Base-by-base conservation (phyloP, 2,113 vertebrate genomes). In the Todiramphus chloris region DNA sequence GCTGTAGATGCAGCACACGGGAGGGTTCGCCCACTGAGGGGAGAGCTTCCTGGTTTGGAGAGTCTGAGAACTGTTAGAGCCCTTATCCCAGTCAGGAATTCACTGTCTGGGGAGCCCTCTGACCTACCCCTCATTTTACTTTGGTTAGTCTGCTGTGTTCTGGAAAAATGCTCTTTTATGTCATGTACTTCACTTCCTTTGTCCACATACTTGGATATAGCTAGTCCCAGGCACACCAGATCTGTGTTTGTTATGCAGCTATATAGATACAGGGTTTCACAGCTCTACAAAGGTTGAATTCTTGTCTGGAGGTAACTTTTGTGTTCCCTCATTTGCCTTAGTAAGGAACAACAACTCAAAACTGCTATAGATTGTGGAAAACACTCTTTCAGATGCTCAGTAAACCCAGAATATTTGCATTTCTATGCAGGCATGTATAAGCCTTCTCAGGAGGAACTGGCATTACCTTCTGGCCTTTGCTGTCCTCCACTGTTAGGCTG, bases 161-260 rank as follows among this genome's bases (percentile, higher is more conserved):
- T 81, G 37, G 13, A 43, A n/a, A 90, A 64, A 69, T 18, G 13
- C 16, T 56, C 6, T 1, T 66, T 87, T 89, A 33, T 78, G 39
- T 78, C 44, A 41, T 62, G 31, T 1, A 30, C 35, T 79, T 77
- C 6, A 9, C 69, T 84, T 67, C 31, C 16, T 79, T 87, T 48
- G 60, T 63, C 35, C 46, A 46, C 5, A 0, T 55, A 14, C 21
- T 93, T 0, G 20, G 24, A 0, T 46, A 19, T 63, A n/a, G 19
- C 8, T 37, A 20, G n/a, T 74, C 67, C 37, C 68, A 83, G 59
- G 77, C 69, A n/a, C 90, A 33, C 59, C 75, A 62, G 37, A 77
- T 94, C 66, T 82, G 20, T 44, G 24, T 82, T 58, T 90, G 41
- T 77, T 21, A 3, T 33, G 9, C 46, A 67, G 23, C 30, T 76